Evolutionary conservation across 2,888 invertebrate genomes (phyloP), one percentile per base, ranked within the genome.

Genomic region (Chloroclysta siterata): DNA sequence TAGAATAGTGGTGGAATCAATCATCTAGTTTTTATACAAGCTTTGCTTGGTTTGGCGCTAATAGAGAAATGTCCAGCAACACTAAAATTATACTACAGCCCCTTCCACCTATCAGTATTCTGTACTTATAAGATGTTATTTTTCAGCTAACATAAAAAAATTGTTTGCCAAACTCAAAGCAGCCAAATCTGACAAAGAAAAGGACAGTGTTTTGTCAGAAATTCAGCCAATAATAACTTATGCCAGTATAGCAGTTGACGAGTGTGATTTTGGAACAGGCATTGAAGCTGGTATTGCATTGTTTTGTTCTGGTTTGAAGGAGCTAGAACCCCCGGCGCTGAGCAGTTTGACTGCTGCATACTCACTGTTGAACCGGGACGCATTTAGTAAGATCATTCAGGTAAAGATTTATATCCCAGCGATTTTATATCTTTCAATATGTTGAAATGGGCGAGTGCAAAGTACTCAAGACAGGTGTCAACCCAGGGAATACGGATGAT

Each of bases 221-320:
- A 82, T 99, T 4, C 97, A 98, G 75, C 97, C 97, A 61, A 90
- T 98, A 1, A 94, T 98, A 65, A 97, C 97, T 4, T 95, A 95
- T 60, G 96, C 97, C 6, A 97, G 95, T 83, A 97, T 98, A 83
- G 99, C 99, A 0, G 95, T 97, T 61, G 99, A 99, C 80, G 99
- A 99, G 84, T 97, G 97, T 80, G 99, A 99, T 84, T 99, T 98
- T 88, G 99, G 98, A 0, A 98, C 98, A 58, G 97, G 98, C 0
- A 85, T 99, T 1, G 99, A 99, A 85, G 91, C 97, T 42, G 99
- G 98, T 0, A 95, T 98, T 71, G 96, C 97, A 84, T 88, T 99
- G 53, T 97, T 99, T 81, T 95, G 95, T 66, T 96, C 95, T 62
- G 97, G 97, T 0, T 85, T 95, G 57, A 89, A 94, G 53, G 93